A percentile compares a stretch with the other conserved stretches of the same genome.
These are phyloP conservation scores for Dascillus cervinus DNA, from an alignment of 2,888 invertebrate genomes.

Conservation along the genomic window DNA sequence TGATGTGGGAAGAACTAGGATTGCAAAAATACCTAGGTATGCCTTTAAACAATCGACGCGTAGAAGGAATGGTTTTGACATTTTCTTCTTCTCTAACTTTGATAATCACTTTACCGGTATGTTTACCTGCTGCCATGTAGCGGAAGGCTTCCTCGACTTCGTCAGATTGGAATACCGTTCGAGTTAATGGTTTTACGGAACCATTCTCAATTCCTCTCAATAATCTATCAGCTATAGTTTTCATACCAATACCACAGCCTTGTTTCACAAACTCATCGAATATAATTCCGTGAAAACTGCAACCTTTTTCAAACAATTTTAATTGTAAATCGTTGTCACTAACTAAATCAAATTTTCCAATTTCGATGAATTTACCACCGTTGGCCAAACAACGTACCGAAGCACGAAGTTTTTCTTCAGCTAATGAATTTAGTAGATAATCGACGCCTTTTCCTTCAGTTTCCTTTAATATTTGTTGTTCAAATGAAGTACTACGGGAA, in stretches of 20 bases:
- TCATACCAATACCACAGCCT: not conserved
- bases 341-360: constrained; percentile 74
- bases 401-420: constrained; percentile 79
- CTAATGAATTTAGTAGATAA: constrained; percentile 80
- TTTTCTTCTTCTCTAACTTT: constrained; percentile 32
- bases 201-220: constrained; percentile 45
- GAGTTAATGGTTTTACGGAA: constrained; percentile 61
- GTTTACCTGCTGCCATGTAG: constrained; percentile 60
- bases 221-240: not conserved
- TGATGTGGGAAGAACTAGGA: constrained; percentile 49
- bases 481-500: constrained; percentile 81
- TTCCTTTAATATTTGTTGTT: constrained; percentile 69
- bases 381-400: constrained; percentile 53
- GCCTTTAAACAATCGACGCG: constrained; percentile 13
- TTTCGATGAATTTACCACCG: constrained; percentile 70
- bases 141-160: constrained; percentile 67
- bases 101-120: constrained; percentile 65
- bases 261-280: constrained; percentile 44
- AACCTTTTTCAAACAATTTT: constrained; percentile 62
- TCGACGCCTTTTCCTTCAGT: constrained; percentile 87
- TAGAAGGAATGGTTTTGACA: constrained; percentile 33
- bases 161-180: constrained; percentile 54
- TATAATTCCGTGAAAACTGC: constrained; percentile 70
- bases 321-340: constrained; percentile 56
- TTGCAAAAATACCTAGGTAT: constrained; percentile 40